Base-by-base conservation (phyloP, 2,797 vertebrate species). In the Sylvia borin region DNA sequence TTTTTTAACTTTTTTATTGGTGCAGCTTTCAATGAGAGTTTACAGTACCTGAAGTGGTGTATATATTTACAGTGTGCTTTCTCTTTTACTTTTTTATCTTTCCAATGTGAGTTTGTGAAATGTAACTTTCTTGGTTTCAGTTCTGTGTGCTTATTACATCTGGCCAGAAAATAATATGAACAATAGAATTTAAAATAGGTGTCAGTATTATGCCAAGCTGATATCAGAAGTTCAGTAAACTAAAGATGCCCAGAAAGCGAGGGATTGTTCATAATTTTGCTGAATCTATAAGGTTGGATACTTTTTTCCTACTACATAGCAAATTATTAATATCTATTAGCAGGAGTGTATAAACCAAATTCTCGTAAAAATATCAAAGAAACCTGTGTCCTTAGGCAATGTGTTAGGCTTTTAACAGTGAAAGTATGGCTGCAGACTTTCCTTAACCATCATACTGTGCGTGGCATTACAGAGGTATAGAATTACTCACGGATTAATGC, bases 31-130 rank as follows among this genome's bases (percentile, higher is more conserved):
- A 96, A 45, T 95, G 71, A 94, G 80, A 70, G 65, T 97, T 97
- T 97, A 95, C 77, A 95, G 38, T 96, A 95, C 96, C 95, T 97
- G 96, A 97, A 97, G 89, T 95, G 75, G 80, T 95, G 42, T 97
- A 93, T 90, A 74, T 88, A 88, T 93, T 93, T 92, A 82, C 83
- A 93, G 40, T 65, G 62, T 90, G 64, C 77, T 90, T 97, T 97
- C 96, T 76, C 40, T 26, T 95, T 94, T 89, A 73, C 16, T 80
- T 38, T 27, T 27, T 42, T 45, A 20, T 77, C n/a, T 71, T 82
- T 84, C 60, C 16, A 87, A 34, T 20, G 29, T 32, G 61, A 58
- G 7, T 77, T 93, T 80, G 32, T 65, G 50, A 93, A 88, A 94
- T 90, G 21, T 60, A 93, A 89, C 76, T 92, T 96, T 83, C 81